phyloP scores from a whole-genome alignment of 2,797 vertebrate species.

The Enteromius mattozi region DNA sequence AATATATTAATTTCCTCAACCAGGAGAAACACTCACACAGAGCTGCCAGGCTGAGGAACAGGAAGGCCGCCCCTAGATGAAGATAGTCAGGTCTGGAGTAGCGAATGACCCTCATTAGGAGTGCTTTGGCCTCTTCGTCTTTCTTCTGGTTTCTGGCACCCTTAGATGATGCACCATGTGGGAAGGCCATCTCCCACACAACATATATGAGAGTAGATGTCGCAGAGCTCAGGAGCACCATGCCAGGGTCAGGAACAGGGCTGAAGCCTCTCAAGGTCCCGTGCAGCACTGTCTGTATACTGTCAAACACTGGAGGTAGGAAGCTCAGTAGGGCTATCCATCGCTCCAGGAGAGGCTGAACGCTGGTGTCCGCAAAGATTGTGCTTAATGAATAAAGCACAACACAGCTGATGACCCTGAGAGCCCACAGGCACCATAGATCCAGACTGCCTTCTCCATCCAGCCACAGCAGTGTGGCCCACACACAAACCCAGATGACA shows the following conservation, averaged over 20 bases:
- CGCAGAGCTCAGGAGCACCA: slow-evolving; percentile 60
- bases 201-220: slow-evolving; percentile 67
- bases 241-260: slow-evolving; percentile 58
- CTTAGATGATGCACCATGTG: background rate
- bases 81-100: slow-evolving; percentile 76
- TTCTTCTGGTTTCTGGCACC: slow-evolving; percentile 28
- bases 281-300: slow-evolving; percentile 54
- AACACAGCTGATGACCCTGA: slow-evolving; percentile 65
- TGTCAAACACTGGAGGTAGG: slow-evolving; percentile 68
- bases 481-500: slow-evolving; percentile 41
- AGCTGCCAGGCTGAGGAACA: slow-evolving; percentile 79
- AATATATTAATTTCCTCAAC: background rate
- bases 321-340: slow-evolving; percentile 72
- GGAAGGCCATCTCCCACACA: slow-evolving; percentile 73
- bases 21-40: slow-evolving; percentile 76
- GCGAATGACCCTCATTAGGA: slow-evolving; percentile 74
- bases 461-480: slow-evolving; percentile 28
- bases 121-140: slow-evolving; percentile 54
- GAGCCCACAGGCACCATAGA: slow-evolving; percentile 67
- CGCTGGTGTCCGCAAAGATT: slow-evolving; percentile 47
- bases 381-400: slow-evolving; percentile 58
- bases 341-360: slow-evolving; percentile 24
- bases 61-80: slow-evolving; percentile 73
- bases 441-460: slow-evolving; percentile 39
- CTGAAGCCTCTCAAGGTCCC: background rate